Evolutionary conservation across 2,797 vertebrate species (phyloP), one percentile per base, ranked within the genome.

Genomic region (Sternarchorhynchus goeldii): DNA sequence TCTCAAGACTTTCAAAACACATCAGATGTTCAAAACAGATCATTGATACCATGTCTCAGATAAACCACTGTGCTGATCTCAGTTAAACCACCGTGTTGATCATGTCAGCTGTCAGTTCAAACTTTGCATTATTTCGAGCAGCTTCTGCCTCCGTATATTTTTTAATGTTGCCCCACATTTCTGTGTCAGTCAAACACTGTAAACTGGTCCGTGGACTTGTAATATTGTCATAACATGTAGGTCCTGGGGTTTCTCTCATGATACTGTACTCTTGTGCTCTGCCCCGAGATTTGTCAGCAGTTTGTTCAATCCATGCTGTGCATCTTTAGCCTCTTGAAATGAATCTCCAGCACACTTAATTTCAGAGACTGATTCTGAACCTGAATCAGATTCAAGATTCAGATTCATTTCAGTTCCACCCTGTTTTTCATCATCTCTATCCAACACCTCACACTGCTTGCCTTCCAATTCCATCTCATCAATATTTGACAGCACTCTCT

Each of bases 151-250:
- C 17, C 10, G 76, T 78, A 31, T 53, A 73, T 17, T 57, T 59
- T 25, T 34, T 3, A 50, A 75, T 66, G 8, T 62, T 59, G 6
- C 63, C 10, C 72, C 34, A 74, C 58, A 74, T 67, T 67, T 45
- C n/a, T 45, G 34, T 63, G 36, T 62, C 59, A 62, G 6, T 62
- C 59, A 62, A 62, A 25, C 59, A 62, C 59, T 21, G n/a, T 21
- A 70, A n/a, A n/a, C 67, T 56, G 41, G 21, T 70, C 45, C 55
- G 7, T 70, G 50, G 67, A 55, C 67, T 70, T 56, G 67, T 56
- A 31, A 70, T 70, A 55, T 56, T 70, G 67, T 45, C 16, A 18
- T 56, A 55, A 70, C 21, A 3, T 70, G 45, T 70, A 14, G 67
- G 59, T 14, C 67, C 67, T 55, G 67, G 45, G 14, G 50, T 18